Conservation (phyloP, 2,113 vertebrate genomes). For the Notarius quadriscutis region DNA sequence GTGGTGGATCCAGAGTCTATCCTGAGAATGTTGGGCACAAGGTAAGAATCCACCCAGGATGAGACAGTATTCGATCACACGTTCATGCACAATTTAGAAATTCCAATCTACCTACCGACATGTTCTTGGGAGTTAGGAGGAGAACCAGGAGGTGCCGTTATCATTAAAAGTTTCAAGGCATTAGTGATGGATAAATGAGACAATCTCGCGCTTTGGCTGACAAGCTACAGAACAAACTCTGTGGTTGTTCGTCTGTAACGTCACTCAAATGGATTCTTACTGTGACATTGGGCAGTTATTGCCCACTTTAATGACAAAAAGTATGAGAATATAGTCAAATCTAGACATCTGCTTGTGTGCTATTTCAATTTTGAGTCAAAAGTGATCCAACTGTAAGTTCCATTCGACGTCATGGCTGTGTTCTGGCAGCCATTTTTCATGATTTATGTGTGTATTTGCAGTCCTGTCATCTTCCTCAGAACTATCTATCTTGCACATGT, state of each 20-base stretch:
- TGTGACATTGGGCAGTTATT: neutral
- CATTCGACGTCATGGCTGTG: neutral
- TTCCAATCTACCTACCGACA: neutral
- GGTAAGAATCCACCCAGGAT: neutral
- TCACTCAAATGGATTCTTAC: neutral
- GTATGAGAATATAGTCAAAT: neutral
- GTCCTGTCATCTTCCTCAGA: neutral
- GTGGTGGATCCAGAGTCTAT: neutral
- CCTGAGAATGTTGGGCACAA: neutral
- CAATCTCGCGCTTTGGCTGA: neutral
- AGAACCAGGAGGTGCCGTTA: neutral
- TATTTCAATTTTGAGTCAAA: neutral
- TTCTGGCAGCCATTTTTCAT: neutral
- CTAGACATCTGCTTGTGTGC: neutral
- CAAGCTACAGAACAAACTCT: neutral
- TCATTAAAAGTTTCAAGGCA: constrained; percentile 8
- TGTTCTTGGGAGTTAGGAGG: neutral
- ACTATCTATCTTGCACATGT: neutral
- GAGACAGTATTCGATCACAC: neutral
- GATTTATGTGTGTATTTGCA: neutral
- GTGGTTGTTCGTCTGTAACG: neutral
- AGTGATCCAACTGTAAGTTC: neutral
- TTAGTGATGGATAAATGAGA: neutral
- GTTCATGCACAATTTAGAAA: neutral
- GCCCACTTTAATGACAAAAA: neutral